Base-by-base conservation (phyloP, 2,888 invertebrate species). In the Trichogramma evanescens region DNA sequence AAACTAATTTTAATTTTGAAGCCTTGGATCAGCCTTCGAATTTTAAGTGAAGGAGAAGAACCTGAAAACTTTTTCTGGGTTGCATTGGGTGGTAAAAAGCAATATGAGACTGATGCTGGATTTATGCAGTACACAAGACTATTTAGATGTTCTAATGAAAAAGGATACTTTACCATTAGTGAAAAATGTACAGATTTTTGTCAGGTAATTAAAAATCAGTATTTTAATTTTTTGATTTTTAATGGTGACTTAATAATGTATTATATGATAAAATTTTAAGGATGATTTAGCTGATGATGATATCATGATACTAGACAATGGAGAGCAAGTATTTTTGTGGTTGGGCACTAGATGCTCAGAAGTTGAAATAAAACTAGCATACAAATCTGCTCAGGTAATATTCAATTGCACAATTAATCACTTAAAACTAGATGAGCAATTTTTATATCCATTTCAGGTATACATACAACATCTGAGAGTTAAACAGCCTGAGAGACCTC, bases 51-150 rank as follows among this genome's bases (percentile, higher is more conserved):
- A 81, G 96, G 96, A 10, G 93, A 93, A 74, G 98, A 98, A 78
- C 96, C 97, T 0, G 96, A 97, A 74, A 96, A 96, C 75, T 97
- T 97, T 83, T 97, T 97, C 81, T 98, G 97, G 97, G 89, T 95
- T 50, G 95, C 89, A n/a, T 81, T 96, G 42, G 93, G 93, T 58
- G 96, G 95, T 0, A 88, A 87, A 71, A 95, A 94, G 77, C 86
- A 89, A 0, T 94, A 95, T 76, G 96, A 96, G 61, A 84, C 83
- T 5, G 88, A 92, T 73, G 93, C 95, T 0, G 89, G 89, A 49
- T 99, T 90, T 76, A 95, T 99, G 89, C 86, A 91, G 72, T 92
- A 86, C 79, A 93, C 95, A 2, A 83, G 99, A 54, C 82, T 99
- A 46, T 99, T 99, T 82, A 86, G 99, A 58, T 99, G 99, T 79